Percentiles rank a stretch among this genome's conserved stretches.
Conservation (phyloP, 1,140 invertebrate genomes). For the Sitophilus oryzae region DNA sequence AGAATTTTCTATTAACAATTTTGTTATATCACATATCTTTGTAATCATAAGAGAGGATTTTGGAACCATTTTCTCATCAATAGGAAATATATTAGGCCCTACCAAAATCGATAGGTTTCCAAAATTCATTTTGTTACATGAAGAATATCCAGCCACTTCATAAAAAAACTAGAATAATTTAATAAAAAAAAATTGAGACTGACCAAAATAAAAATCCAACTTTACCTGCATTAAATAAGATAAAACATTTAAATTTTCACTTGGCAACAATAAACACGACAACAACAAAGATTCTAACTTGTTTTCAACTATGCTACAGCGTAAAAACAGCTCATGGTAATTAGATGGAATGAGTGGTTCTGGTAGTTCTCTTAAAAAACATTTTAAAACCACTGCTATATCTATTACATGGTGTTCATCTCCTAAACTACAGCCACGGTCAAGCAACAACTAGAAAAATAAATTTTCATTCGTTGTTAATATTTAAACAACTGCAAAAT, state of each 20-base stretch:
- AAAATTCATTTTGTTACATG: constrained; percentile 74
- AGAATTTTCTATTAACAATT: constrained; percentile 70
- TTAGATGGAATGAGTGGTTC: constrained; percentile 70
- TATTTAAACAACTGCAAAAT: constrained; percentile 4
- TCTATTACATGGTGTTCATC: constrained; percentile 69
- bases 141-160: constrained; percentile 53
- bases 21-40: constrained; percentile 39
- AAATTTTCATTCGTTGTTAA: too few species aligned
- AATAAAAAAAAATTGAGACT: too few species aligned
- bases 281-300: constrained; percentile 53
- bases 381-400: constrained; percentile 75
- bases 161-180: constrained; percentile 56
- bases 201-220: not conserved
- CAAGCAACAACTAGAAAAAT: constrained; percentile 51
- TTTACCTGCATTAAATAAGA: constrained; percentile 60
- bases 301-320: constrained; percentile 54
- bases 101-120: constrained; percentile 75
- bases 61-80: constrained; percentile 46
- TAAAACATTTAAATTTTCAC: constrained; percentile 59
- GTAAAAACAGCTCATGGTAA: constrained; percentile 69
- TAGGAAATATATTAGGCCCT: constrained; percentile 77
- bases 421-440: constrained; percentile 57
- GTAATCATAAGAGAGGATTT: constrained; percentile 35
- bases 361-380: constrained; percentile 73
- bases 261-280: constrained; percentile 59